These are phyloP conservation scores for Aplidium turbinatum DNA, from an alignment of 23 tunicate genomes.

Conservation along the genomic window DNA sequence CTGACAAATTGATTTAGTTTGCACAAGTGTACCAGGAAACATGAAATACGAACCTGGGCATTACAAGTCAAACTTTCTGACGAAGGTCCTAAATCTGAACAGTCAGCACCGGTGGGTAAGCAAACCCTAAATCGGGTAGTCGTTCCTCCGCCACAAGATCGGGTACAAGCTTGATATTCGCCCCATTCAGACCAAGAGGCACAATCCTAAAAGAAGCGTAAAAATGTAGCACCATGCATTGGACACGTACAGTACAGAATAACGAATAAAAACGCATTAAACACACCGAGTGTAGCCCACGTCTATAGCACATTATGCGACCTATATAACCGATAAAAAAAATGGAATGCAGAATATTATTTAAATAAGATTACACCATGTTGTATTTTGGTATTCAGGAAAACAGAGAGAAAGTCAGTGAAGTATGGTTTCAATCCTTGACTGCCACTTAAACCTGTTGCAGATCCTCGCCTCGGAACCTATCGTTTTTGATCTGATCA, in stretches of 20 bases:
- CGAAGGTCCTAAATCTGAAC: constrained; percentile 34
- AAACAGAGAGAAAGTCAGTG: no score
- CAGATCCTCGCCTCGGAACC: no score
- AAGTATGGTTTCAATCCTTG: no score
- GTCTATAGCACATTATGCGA: no score
- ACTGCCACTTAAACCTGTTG: no score
- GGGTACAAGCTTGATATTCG: constrained; percentile 40
- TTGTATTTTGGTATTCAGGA: no score
- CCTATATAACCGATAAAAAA: no score
- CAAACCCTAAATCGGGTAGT: constrained; percentile 45
- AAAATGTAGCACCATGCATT: not conserved
- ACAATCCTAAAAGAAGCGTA: constrained; percentile 1
- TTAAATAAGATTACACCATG: no score
- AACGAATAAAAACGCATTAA: not conserved
- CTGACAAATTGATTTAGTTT: not conserved
- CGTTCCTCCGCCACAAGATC: constrained; percentile 54
- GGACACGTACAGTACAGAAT: not conserved
- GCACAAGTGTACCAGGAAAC: not conserved
- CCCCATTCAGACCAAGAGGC: constrained; percentile 49
- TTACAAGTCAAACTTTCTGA: not conserved
- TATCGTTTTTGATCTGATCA: no score
- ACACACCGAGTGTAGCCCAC: not conserved
- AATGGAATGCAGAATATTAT: no score
- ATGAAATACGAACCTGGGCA: not conserved
- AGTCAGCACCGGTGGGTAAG: constrained; percentile 41